Base-by-base conservation (phyloP, 2,888 invertebrate genomes). In the Cryptosula pallasiana region DNA sequence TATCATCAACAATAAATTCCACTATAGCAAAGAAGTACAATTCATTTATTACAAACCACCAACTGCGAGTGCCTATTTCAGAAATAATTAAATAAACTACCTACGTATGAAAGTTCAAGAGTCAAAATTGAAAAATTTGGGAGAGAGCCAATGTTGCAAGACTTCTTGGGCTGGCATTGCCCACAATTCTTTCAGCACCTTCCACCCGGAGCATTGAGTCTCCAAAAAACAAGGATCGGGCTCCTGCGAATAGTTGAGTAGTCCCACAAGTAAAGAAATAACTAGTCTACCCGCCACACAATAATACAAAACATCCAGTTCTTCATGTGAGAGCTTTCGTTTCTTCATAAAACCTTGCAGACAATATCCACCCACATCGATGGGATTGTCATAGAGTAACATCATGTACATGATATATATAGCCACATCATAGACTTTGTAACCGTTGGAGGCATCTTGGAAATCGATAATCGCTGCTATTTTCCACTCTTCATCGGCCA, bases 391-490 rank as follows among this genome's bases (percentile, higher is more conserved):
- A 9, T 27, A 9, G 9, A 9, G 2, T 2, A 9, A 27, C 9
- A 32, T 32, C 63, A 63, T 63, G 32, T 63, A 63, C 63, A 63
- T 34, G 13, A 63, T 63, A 32, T 63, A 63, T 29, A 32, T 63
- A 32, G 25, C 32, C 2, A 63, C 32, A 63, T 63, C 63, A 63
- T 29, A 63, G 9, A 32, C 34, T 34, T 29, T 63, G 63, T 16
- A 34, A 29, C 9, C 27, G n/a, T 32, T 25, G 16, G 20, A 20
- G 25, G 63, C 25, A 32, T 63, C 63, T 16, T 63, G 32, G 32
- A 63, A 63, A 32, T 63, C 63, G 13, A 63, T 63, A 63, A 63
- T 27, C 2, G 25, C 63, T 2, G 32, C 32, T 9, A 63, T 63
- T 13, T 63, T 27, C 27, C 25, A 25, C n/a, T 3, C 27, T 5